Base-by-base conservation (phyloP, 2,797 vertebrate species). In the Phoebastria nigripes region DNA sequence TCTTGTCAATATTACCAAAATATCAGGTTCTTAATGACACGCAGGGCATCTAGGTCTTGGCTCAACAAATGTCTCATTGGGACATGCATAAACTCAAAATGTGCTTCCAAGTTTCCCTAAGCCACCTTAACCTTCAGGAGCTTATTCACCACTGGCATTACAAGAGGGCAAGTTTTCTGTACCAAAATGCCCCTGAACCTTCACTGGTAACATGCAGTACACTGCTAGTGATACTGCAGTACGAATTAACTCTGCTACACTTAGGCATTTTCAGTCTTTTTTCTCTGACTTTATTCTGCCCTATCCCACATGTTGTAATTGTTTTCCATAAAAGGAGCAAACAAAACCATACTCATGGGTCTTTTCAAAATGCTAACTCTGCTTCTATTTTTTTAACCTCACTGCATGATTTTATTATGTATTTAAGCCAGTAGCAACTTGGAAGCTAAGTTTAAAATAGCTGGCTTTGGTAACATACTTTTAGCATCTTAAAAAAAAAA, bases 361-460 rank as follows among this genome's bases (percentile, higher is more conserved):
- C 84, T 93, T 39, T 95, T 91, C 63, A 95, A 86, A 93, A 85
- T 79, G 59, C 81, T 88, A 89, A 65, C 47, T 90, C 78, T 81
- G 58, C n/a, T 94, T 93, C 89, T 87, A 80, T 85, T 91, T 92
- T 87, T 62, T 88, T 70, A 83, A 94, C 85, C 71, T 89, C 59
- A 31, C n/a, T 77, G 82, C 59, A 42, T 91, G 61, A 72, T 87
- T 91, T 90, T 90, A 70, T 91, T 93, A 87, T 46, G 42, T 77
- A 77, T 95, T 71, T 85, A 91, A 95, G 58, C 51, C 58, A 91
- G 69, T 93, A 90, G 92, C 91, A 87, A 63, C 58, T 86, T 96
- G 82, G 88, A 96, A 94, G 31, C 52, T 59, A 55, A 58, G 22
- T 87, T 93, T 76, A 69, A 88, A 90, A 82, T 67, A 88, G 69